Base-by-base conservation (phyloP, 2,888 invertebrate genomes). In the Lordiphosa fenestrarum region DNA sequence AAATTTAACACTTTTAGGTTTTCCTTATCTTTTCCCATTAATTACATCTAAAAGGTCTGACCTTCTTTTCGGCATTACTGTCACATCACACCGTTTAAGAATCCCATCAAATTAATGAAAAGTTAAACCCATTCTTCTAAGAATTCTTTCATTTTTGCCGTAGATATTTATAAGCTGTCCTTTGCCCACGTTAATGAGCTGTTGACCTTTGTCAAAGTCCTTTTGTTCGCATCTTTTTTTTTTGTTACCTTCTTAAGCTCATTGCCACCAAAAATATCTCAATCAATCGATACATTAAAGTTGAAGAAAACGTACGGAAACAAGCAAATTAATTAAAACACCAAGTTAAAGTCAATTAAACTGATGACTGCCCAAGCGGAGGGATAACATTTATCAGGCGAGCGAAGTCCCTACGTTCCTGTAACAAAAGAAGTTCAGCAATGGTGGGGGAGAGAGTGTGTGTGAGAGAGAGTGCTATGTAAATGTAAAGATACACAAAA, bases 301-400 rank as follows among this genome's bases (percentile, higher is more conserved):
- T 51, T 53, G 47, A 52, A 66, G 55, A 57, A 60, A 60, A 60
- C 50, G 60, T 48, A 40, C 21, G 39, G 42, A 49, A 67, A 68
- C 15, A 59, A 54, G 62, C 64, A 76, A 83, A 80, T 62, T 54
- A 72, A 55, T 69, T 69, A 75, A 69, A 72, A 76, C 66, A 61
- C 68, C 65, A 63, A 59, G 71, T 55, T 37, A 9, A 47, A 41
- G 50, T 68, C 81, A 80, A 80, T 77, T 77, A 83, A 76, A 64
- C 73, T 77, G 84, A 83, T 66, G 77, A 75, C 68, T 64, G 51
- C 35, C 49, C 68, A 49, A 47, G 41, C 62, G 48, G 51, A 48
- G 46, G 37, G 69, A 73, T 67, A 75, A 64, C 76, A 82, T 77
- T 80, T 75, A 83, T 76, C 80, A 73, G 71, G 60, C 9, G 41